Percentiles rank a stretch among this genome's conserved stretches.
Conservation (phyloP, 2,797 vertebrate genomes). For the Thamnophis elegans region DNA sequence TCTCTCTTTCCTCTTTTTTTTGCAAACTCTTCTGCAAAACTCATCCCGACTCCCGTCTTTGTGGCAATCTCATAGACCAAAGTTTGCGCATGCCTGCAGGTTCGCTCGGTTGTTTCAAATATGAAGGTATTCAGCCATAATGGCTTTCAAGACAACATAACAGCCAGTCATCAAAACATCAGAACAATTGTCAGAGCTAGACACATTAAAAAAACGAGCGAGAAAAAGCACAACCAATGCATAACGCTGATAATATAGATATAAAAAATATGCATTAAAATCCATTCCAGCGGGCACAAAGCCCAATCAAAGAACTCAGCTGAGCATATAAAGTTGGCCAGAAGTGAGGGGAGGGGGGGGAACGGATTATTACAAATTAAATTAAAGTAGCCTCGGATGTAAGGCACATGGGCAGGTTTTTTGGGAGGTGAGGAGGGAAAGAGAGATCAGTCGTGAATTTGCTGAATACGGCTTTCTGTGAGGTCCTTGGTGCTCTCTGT, state of each 20-base stretch:
- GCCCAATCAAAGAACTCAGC: background rate
- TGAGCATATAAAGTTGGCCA: background rate
- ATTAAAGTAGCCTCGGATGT: background rate
- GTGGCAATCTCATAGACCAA: background rate
- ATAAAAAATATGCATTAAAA: background rate
- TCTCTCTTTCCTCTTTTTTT: background rate
- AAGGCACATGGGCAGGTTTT: background rate
- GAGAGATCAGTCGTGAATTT: background rate
- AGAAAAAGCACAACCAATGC: background rate
- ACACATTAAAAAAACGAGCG: background rate
- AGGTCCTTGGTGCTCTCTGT: background rate
- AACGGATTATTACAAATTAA: background rate
- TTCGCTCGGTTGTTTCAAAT: background rate
- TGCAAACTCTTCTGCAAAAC: background rate
- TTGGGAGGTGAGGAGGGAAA: background rate
- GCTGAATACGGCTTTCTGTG: background rate
- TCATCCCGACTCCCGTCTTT: background rate
- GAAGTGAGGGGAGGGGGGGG: background rate
- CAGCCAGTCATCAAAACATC: background rate
- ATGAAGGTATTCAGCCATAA: background rate
- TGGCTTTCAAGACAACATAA: background rate
- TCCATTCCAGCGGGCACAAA: background rate
- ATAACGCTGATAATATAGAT: background rate
- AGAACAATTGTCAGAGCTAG: background rate
- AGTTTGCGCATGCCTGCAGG: background rate